Base-by-base conservation (phyloP, 1,140 invertebrate species). In the Lucilia cuprina region DNA sequence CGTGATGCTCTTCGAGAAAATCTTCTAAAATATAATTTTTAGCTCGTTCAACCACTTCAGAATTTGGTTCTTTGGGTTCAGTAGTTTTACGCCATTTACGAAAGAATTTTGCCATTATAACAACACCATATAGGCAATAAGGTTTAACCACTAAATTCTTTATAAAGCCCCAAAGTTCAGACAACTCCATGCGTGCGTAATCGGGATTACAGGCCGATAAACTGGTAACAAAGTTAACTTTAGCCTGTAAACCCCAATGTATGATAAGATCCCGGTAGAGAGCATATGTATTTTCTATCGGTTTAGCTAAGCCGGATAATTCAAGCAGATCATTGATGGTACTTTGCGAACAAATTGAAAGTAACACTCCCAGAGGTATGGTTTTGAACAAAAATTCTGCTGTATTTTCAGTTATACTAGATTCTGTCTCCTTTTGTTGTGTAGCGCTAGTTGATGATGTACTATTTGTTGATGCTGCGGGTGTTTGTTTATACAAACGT, bases 1-100 rank as follows among this genome's bases (percentile, higher is more conserved):
- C 86, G 82, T 86, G 88, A 49, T 91, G 88, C 74, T 89, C 89
- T 83, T 91, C 90, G 0, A 91, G 85, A 60, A 89, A 91, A 74
- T 91, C 90, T 86, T 91, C 90, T 5, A 91, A 84, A 10, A 91
- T 86, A 85, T 91, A 91, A 77, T 91, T 91, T 74, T 89, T 88
- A 0, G 90, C 88, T 3, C 90, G 87, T 49, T 91, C 89, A 2
- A 86, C 78, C 85, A 87, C 85, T 55, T 91, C 89, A 82, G 80
- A 47, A 14, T 55, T 84, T 19, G 65, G 85, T 70, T 14, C 50
- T 84, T 55, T 86, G 17, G 86, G 83, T 10, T 86, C 87, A 80
- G 87, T 87, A 17, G 86, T 86, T 80, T 90, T 90, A 21, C 89
- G 90, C 87, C 87, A 89, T 77, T 90, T 88, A 8, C 89, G 87